Evolutionary conservation across 2,888 invertebrate species (phyloP).

Genomic region (Drosophila paramelanica): DNA sequence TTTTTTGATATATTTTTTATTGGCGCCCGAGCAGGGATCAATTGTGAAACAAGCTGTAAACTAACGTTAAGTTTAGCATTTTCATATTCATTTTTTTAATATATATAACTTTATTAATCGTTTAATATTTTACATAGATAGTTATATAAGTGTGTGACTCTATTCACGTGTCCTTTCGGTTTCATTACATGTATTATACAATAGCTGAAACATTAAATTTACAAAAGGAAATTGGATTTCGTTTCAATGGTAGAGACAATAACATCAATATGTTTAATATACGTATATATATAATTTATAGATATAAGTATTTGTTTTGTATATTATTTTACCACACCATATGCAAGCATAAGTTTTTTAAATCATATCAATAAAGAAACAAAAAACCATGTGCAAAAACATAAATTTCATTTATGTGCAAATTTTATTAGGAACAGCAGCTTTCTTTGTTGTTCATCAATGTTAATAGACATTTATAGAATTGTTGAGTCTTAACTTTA

Average conservation of each 20-base stretch:
- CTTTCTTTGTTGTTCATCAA: not conserved
- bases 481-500: constrained; percentile 66
- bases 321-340: constrained; percentile 79
- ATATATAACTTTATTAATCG: constrained; percentile 53
- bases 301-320: constrained; percentile 4
- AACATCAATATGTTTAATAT: constrained; percentile 12
- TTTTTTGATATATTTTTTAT: too few species aligned
- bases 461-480: constrained; percentile 61
- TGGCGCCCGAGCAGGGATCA: too few species aligned
- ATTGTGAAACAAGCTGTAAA: constrained; percentile 1
- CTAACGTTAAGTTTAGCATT: not conserved
- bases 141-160: constrained; percentile 32
- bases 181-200: constrained; percentile 48
- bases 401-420: constrained; percentile 40
- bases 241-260: constrained; percentile 3
- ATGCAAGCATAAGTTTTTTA: constrained; percentile 47
- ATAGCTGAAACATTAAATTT: constrained; percentile 63
- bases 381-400: constrained; percentile 30
- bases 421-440: constrained; percentile 24
- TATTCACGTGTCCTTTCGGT: constrained; percentile 29
- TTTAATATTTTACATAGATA: constrained; percentile 60
- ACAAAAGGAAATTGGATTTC: constrained; percentile 53
- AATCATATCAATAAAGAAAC: constrained; percentile 18
- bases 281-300: constrained; percentile 13
- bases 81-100: constrained; percentile 44